Base-by-base conservation (phyloP, 2,113 vertebrate genomes). In the Propithecus coquereli region DNA sequence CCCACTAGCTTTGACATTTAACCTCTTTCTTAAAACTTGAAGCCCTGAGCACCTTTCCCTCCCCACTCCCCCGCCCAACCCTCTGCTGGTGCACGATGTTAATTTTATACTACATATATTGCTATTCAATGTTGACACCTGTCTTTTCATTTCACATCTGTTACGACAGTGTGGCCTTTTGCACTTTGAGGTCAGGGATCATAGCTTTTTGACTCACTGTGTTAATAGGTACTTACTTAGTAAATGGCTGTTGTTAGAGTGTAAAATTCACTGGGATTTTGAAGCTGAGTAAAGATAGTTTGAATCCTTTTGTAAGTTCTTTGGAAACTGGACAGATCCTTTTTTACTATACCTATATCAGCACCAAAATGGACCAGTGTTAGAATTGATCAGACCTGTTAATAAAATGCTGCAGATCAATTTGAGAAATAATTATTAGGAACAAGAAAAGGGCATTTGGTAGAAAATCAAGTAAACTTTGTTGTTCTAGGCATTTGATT, bases 291-390 rank as follows among this genome's bases (percentile, higher is more conserved):
- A 80, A 25, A 89, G 43, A 22, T 30, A 73, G 17, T 84, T 77
- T 82, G 82, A 85, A 66, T 90, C 50, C 30, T 68, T 91, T 87
- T 76, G 16, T 82, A 66, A 87, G 57, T 84, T 92, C 45, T 90
- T 92, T 77, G 63, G 45, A 54, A 90, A 91, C 27, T n/a, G 10
- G 37, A 86, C 9, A 76, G 34, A 34, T 59, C 45, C 3, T 65
- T 87, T 82, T 52, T 80, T 59, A 37, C 22, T 22, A 73, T 18
- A 57, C 1, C 30, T 76, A 2, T 32, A 22, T 32, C 52, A 32
- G 77, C 63, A 83, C 63, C 70, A 94, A 90, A 92, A 87, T 27
- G 23, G 27, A n/a, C 11, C 18, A 25, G 54, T 59, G 52, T 94
- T 40, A 77, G 59, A 70, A 76, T 45, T 37, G n/a, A 27, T 70